Percentiles rank a stretch among this genome's conserved stretches.
These are phyloP conservation scores for Aplidium turbinatum DNA, from an alignment of 23 tunicate species.

Conservation along the genomic window DNA sequence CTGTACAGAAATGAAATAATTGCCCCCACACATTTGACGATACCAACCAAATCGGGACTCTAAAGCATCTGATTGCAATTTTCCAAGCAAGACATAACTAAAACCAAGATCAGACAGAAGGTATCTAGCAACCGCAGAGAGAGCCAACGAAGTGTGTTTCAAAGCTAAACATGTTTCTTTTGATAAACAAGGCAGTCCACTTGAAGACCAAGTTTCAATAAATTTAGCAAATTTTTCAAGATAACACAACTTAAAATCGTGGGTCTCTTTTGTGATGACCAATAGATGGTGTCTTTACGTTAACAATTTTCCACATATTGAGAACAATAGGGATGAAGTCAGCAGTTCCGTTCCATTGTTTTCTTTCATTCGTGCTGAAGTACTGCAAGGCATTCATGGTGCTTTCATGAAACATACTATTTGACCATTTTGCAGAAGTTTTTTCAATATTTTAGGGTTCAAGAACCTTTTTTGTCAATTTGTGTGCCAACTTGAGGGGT, in stretches of 20 bases:
- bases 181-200: slow-evolving; percentile 23
- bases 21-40: slow-evolving; percentile 28
- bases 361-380: slow-evolving; percentile 2
- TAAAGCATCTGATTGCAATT: slow-evolving; percentile 36
- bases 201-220: slow-evolving; percentile 26
- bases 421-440: slow-evolving; percentile 23
- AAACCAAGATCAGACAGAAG: slow-evolving; percentile 23
- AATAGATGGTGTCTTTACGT: slow-evolving; percentile 18
- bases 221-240: slow-evolving; percentile 26
- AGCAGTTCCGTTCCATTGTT: slow-evolving; percentile 1
- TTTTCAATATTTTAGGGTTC: slow-evolving; percentile 15
- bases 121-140: slow-evolving; percentile 11
- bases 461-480: slow-evolving; percentile 9
- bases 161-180: slow-evolving; percentile 18
- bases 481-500: slow-evolving; percentile 20
- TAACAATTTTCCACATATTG: slow-evolving; percentile 23
- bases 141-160: slow-evolving; percentile 24
- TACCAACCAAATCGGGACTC: slow-evolving; percentile 24
- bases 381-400: slow-evolving; percentile 25
- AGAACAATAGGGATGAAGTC: slow-evolving; percentile 13
- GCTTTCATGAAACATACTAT: slow-evolving; percentile 18
- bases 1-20: slow-evolving; percentile 22
- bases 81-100: slow-evolving; percentile 17
- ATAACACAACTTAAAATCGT: slow-evolving; percentile 20
- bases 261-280: slow-evolving; percentile 25